Evolutionary conservation across 2,888 invertebrate species (phyloP).

Genomic region (Brachynemurus nebulosus): DNA sequence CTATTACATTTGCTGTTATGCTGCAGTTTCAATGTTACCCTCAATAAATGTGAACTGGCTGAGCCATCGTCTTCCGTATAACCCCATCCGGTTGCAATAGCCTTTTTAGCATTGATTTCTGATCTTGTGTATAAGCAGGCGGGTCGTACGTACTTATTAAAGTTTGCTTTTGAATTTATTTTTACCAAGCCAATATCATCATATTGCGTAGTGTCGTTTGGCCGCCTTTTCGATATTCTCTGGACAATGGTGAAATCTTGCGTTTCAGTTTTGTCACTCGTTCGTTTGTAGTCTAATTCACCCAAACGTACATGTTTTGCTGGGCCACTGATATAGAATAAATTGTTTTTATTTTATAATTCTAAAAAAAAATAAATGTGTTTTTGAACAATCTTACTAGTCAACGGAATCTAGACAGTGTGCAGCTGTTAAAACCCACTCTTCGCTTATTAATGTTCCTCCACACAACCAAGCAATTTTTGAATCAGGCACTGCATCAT

Average conservation of each 20-base stretch:
- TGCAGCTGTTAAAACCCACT: not conserved
- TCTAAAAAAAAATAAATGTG: too few species aligned
- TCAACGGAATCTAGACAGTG: not conserved
- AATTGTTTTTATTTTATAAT: not conserved
- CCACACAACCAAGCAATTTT: not conserved
- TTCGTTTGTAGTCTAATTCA: not conserved
- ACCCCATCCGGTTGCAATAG: not conserved
- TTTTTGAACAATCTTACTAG: too few species aligned
- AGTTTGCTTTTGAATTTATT: not conserved
- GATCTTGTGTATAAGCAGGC: not conserved
- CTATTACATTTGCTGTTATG: not conserved
- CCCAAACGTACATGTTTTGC: slow-evolving; percentile 1
- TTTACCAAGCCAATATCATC: not conserved
- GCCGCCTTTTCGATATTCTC: not conserved
- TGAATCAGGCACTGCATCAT: not conserved
- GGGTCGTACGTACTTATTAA: not conserved
- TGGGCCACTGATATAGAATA: not conserved
- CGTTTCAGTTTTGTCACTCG: not conserved
- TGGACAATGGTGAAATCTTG: not conserved
- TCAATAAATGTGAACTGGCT: not conserved
- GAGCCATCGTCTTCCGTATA: not conserved
- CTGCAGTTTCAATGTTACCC: not conserved
- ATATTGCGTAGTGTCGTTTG: not conserved
- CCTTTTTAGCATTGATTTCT: not conserved
- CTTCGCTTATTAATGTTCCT: not conserved